Evolutionary conservation across 2,888 invertebrate species (phyloP), one percentile per base, ranked within the genome.

Genomic region (Neoitamus cyanurus): DNA sequence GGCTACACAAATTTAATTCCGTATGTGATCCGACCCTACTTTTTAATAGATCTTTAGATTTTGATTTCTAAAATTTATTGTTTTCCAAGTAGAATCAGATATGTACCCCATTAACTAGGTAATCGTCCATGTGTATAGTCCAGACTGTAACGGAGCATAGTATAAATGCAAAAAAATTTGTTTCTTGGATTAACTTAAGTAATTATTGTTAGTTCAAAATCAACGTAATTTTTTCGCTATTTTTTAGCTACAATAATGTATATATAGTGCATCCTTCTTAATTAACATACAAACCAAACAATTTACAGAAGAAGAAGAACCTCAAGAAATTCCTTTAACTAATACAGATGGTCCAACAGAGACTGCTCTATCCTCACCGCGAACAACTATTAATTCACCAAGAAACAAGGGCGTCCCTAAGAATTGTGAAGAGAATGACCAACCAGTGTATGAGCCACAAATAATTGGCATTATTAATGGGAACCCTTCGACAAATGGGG

Each of bases 321-420:
- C 77, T 77, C 28, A 77, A 77, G 46, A 77, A 77, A 77, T 20
- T 42, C 36, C 46, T 77, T 77, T 77, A 42, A 77, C 15, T 77
- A 77, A 77, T 77, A 5, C 77, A 77, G 77, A 77, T 77, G 77
- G 46, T 77, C 28, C 46, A 20, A 25, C 37, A 77, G 46, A 25
- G 30, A 46, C 37, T 46, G 36, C 36, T 73, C 36, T 9, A 15
- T 36, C 34, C 30, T 7, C 70, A 70, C 58, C 46, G 70, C 36
- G 28, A 72, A 68, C 15, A 75, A 75, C 36, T 82, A 48, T 30
- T 37, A 85, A 31, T 85, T 75, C 9, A 70, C 80, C 13, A n/a
- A 31, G 20, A 73, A 58, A 58, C 25, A 58, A 20, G 15, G 25
- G 7, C 58, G 58, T 25, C 58, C 15, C 20, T 58, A 0, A 25